phyloP scores from a whole-genome alignment of 2,113 vertebrate genomes.

The Dicrurus megarhynchus region DNA sequence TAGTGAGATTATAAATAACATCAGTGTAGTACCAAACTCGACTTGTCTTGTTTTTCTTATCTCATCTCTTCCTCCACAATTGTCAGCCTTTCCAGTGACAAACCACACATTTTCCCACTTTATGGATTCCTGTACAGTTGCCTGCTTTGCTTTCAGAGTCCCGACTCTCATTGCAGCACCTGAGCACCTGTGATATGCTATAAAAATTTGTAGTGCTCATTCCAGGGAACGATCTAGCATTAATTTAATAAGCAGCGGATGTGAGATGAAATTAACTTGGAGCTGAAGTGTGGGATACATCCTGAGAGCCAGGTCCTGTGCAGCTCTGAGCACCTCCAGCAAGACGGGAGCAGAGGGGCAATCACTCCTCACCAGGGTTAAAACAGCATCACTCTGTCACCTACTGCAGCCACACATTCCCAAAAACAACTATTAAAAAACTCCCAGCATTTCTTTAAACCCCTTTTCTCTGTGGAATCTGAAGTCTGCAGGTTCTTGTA shows the following conservation, averaged over 20 bases:
- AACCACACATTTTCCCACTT: background rate
- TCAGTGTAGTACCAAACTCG: background rate
- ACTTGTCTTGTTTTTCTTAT: background rate
- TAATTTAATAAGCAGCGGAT: slow-evolving; percentile 6
- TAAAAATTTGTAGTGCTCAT: background rate
- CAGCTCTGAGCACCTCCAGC: background rate
- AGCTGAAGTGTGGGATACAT: rapidly evolving
- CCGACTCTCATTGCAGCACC: background rate
- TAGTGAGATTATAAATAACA: slow-evolving; percentile 20
- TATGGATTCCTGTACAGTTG: background rate
- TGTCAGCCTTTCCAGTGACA: background rate
- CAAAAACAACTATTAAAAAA: rapidly evolving
- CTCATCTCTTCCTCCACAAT: background rate
- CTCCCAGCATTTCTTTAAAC: background rate
- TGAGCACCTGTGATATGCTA: background rate
- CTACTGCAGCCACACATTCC: background rate
- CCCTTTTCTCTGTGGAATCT: background rate
- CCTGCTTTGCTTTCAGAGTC: background rate
- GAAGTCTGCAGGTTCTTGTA: background rate
- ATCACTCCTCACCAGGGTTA: background rate
- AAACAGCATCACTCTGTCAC: background rate
- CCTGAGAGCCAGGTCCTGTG: background rate
- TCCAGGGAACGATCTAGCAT: background rate
- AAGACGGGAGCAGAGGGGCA: background rate
- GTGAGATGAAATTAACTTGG: background rate